A percentile compares a stretch with the other conserved stretches of the same genome.
Conservation (phyloP, 2,888 invertebrate species). For the Pachycephus smyrnensis region DNA sequence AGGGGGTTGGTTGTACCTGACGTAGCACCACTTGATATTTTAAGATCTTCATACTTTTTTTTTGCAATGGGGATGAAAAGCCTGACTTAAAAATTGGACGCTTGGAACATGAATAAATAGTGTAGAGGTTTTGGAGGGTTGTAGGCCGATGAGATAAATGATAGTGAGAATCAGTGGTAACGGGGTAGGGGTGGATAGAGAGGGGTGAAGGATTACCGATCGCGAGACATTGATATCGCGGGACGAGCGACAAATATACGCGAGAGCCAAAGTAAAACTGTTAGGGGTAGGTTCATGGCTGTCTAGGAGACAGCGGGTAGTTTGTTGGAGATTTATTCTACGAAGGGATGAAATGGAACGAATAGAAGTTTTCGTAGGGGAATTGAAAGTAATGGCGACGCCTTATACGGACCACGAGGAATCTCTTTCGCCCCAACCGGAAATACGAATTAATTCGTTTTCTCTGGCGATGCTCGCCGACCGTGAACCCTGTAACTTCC, state of each 20-base stretch:
- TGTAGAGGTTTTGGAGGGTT: no score
- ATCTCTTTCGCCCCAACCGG: neutral
- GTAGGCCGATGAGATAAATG: neutral
- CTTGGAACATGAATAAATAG: no score
- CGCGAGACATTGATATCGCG: no score
- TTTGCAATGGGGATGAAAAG: no score
- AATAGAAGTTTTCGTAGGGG: neutral
- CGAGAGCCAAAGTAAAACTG: neutral
- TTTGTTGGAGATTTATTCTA: neutral
- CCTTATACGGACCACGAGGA: neutral
- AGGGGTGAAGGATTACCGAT: neutral
- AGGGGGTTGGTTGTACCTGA: no score
- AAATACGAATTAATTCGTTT: neutral
- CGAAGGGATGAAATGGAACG: neutral
- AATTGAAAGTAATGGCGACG: neutral
- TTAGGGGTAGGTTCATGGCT: neutral
- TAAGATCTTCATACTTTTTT: no score
- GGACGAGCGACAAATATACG: neutral
- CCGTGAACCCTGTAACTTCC: neutral
- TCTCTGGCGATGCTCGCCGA: neutral
- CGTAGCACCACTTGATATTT: no score
- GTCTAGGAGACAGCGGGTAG: neutral
- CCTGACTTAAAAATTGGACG: no score
- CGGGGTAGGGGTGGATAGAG: neutral
- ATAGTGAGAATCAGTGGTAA: no score